These are phyloP conservation scores for Micromesistius poutassou DNA, from an alignment of 2,797 vertebrate species.

Conservation along the genomic window DNA sequence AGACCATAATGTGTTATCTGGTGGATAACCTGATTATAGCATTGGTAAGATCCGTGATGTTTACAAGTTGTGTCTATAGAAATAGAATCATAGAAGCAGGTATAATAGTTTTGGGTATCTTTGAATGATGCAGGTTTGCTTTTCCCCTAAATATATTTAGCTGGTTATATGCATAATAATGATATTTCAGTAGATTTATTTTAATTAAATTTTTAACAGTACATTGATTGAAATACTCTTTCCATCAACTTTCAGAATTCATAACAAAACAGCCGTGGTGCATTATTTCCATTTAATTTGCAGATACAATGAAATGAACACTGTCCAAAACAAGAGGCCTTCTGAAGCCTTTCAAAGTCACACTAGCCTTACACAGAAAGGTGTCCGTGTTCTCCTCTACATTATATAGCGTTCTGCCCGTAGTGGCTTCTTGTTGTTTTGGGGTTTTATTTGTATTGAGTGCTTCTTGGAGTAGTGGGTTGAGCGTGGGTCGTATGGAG, in stretches of 20 bases:
- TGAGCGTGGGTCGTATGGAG: conserved; percentile 48
- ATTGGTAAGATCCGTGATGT: conserved; percentile 48
- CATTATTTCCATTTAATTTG: not conserved
- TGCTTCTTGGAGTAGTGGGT: conserved; percentile 55
- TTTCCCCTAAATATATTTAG: conserved; percentile 33
- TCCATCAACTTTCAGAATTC: not conserved
- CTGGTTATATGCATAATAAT: conserved; percentile 34
- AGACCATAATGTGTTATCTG: conserved; percentile 41
- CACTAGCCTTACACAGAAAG: conserved; percentile 41
- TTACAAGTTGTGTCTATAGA: conserved; percentile 46
- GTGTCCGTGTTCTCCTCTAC: not conserved
- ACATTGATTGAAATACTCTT: not conserved
- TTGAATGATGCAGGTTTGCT: conserved; percentile 48
- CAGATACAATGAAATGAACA: conserved; percentile 18
- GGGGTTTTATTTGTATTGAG: conserved; percentile 39
- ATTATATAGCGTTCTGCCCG: conserved; percentile 39
- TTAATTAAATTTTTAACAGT: conserved; percentile 49
- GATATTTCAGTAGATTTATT: conserved; percentile 35
- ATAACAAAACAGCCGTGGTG: not conserved
- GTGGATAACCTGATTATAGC: conserved; percentile 39
- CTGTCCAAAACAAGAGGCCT: conserved; percentile 33
- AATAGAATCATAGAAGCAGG: conserved; percentile 52
- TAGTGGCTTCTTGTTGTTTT: conserved; percentile 31
- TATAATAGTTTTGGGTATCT: conserved; percentile 54
- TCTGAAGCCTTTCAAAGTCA: conserved; percentile 31